phyloP scores from a whole-genome alignment of 1,140 invertebrate species.

The Papilio helenus region DNA sequence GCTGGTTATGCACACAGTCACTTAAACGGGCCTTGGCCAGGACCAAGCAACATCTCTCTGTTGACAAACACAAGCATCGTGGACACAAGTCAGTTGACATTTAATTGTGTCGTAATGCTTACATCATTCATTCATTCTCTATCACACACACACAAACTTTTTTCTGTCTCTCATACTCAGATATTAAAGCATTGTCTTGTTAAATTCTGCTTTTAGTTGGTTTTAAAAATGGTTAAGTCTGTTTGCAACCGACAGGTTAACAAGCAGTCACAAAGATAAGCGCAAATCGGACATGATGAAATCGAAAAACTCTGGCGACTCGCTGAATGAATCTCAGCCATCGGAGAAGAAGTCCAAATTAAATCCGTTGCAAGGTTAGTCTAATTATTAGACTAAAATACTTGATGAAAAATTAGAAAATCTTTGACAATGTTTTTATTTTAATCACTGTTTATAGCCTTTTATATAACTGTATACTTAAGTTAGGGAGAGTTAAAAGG shows the following conservation, averaged over 20 bases:
- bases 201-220: not conserved
- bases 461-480: too few relatives aligned
- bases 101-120: not conserved
- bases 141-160: too few relatives aligned
- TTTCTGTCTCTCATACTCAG: not conserved
- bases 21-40: slow-evolving; percentile 96
- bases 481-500: not conserved
- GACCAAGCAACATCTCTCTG: slow-evolving; percentile 88
- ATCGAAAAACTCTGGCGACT: slow-evolving; percentile 69
- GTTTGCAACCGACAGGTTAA: slow-evolving; percentile 76
- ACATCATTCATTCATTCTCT: too few relatives aligned
- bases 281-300: slow-evolving; percentile 89
- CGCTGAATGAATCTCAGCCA: slow-evolving; percentile 70
- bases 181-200: too few relatives aligned
- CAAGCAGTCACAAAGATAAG: slow-evolving; percentile 88
- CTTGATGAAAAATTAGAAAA: too few relatives aligned
- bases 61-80: slow-evolving; percentile 76
- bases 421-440: too few relatives aligned
- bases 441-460: too few relatives aligned
- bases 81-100: slow-evolving; percentile 69
- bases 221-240: slow-evolving; percentile 33
- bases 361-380: slow-evolving; percentile 78
- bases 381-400: not conserved
- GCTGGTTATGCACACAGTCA: slow-evolving; percentile 97
- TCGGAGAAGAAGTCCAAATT: slow-evolving; percentile 79